Conservation (phyloP, 2,888 invertebrate species). For the Microchrysa polita region DNA sequence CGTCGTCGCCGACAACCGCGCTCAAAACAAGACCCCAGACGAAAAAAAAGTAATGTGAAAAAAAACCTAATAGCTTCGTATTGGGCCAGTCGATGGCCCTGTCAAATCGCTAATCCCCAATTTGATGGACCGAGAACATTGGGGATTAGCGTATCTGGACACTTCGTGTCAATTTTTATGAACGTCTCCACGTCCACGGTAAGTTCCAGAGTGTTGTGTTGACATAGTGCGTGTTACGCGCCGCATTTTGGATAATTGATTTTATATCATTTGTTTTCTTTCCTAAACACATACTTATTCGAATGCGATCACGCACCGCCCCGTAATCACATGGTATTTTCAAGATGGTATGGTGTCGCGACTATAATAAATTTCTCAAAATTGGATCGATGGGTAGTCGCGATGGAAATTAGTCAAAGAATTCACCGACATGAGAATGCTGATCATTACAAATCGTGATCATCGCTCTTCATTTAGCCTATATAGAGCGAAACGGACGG, state of each 20-base stretch:
- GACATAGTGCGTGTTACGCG: constrained; percentile 3
- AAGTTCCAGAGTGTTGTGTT: neutral
- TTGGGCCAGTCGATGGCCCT: constrained; percentile 3
- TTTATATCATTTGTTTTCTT: neutral
- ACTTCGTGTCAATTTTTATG: constrained; percentile 22
- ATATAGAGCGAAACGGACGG: too few relatives aligned
- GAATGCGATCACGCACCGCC: too few relatives aligned
- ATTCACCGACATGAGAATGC: constrained; percentile 1
- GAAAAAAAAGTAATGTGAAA: too few relatives aligned
- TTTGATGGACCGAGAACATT: constrained; percentile 39
- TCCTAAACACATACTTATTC: too few relatives aligned
- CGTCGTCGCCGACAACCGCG: constrained; percentile 7
- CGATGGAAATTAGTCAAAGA: neutral
- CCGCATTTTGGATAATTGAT: neutral
- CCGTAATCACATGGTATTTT: neutral
- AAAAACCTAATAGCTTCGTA: too few relatives aligned
- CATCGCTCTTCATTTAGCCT: constrained; percentile 5
- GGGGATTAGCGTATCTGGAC: constrained; percentile 41
- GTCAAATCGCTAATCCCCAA: constrained; percentile 30
- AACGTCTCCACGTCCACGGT: neutral
- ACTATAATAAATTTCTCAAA: neutral
- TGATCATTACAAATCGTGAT: neutral
- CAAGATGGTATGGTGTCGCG: neutral
- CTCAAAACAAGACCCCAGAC: neutral
- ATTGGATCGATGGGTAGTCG: neutral